Base-by-base conservation (phyloP, 2,888 invertebrate genomes). In the Lingula anatina region DNA sequence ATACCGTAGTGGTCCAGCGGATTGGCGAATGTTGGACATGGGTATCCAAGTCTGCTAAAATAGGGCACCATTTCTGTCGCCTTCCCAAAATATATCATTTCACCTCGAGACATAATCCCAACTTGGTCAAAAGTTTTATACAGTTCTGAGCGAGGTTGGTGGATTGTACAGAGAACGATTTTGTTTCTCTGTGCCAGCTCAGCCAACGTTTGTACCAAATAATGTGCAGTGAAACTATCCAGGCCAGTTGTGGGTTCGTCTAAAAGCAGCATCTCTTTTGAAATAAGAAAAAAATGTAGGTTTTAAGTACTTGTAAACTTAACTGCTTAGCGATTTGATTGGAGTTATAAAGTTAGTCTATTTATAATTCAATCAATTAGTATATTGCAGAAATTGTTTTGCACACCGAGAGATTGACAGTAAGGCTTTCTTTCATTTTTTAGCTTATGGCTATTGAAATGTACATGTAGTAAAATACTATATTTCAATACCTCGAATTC, bases 11-110 rank as follows among this genome's bases (percentile, higher is more conserved):
- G 95, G 89, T 95, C 95, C 5, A 96, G 80, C 0, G 96, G 96
- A 77, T 97, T 97, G 74, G 96, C 95, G 45, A 93, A 80, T 70
- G 91, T 90, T 0, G 96, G 95, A 76, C 96, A 97, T 0, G 95
- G 94, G 73, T 94, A 95, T 5, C 96, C 96, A 61, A 95, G 90
- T 55, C 88, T 87, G 47, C 90, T 88, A 76, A 96, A 96, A 77
- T 96, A 95, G 68, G 92, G 91, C 54, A 96, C 81, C 83, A 97
- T 87, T 63, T 91, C 87, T 46, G 91, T 82, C 0, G 94, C 45
- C 39, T 49, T 52, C 55, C 79, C 79, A 42, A 70, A 73, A 57
- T 78, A 80, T 5, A 94, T 91, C 28, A 93, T 88, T 66, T 94
- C 76, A 28, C 80, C 69, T 26, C 50, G 41, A 18, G 62, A 61